Conservation (phyloP, 2,113 vertebrate species). For the Perca flavescens region DNA sequence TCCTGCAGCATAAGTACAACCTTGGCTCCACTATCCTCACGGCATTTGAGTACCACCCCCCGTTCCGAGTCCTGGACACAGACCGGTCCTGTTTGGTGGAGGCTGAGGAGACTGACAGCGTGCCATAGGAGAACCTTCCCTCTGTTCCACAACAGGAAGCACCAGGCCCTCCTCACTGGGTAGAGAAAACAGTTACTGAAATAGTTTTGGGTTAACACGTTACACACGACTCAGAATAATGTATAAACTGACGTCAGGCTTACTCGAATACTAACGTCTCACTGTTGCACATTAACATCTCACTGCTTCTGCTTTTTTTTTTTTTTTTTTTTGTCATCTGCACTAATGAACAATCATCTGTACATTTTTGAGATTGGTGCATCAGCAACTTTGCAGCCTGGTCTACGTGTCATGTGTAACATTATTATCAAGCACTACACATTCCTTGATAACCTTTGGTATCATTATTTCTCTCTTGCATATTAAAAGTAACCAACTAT, state of each 20-base stretch:
- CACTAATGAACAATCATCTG: constrained; percentile 16
- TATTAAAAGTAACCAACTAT: constrained; percentile 1
- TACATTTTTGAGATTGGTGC: constrained; percentile 15
- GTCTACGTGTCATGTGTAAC: not conserved
- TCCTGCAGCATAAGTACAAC: constrained; percentile 84
- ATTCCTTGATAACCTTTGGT: not conserved
- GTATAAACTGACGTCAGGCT: constrained; percentile 3
- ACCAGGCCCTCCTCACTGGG: not conserved
- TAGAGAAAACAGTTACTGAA: constrained; percentile 12
- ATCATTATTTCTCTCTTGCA: not conserved
- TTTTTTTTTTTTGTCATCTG: constrained; percentile 21
- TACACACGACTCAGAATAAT: constrained; percentile 8
- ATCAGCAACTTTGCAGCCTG: not conserved
- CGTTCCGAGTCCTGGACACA: constrained; percentile 77
- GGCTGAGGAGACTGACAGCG: constrained; percentile 85
- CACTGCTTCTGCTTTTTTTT: not conserved
- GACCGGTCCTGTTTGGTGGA: constrained; percentile 88
- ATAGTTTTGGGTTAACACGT: constrained; percentile 27
- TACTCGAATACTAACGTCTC: constrained; percentile 29
- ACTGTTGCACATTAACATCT: constrained; percentile 24
- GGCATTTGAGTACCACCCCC: constrained; percentile 83
- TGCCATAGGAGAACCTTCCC: constrained; percentile 64
- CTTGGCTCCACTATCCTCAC: constrained; percentile 75
- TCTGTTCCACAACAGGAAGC: not conserved
- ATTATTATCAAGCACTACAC: not conserved